phyloP scores from a whole-genome alignment of 1,140 invertebrate species.

The Pissodes strobi region DNA sequence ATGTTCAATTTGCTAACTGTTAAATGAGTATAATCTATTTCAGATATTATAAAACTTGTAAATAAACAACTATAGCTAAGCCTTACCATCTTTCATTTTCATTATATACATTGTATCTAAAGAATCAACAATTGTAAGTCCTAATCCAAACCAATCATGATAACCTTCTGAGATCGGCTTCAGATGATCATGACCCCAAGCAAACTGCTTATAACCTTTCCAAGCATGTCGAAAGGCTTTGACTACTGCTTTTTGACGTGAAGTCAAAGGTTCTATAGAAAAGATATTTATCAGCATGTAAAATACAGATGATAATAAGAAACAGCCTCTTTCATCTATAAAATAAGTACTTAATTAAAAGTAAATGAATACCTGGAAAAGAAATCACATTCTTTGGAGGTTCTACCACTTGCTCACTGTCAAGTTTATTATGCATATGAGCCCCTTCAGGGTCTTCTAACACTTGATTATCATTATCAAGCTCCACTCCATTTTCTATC shows the following conservation, averaged over 20 bases:
- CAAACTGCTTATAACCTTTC: constrained; percentile 86
- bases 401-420: constrained; percentile 41
- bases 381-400: constrained; percentile 35
- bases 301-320: no score
- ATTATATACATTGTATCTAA: constrained; percentile 93
- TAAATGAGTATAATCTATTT: no score
- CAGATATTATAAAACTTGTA: not conserved
- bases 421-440: constrained; percentile 38
- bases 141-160: constrained; percentile 90
- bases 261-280: constrained; percentile 74
- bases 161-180: constrained; percentile 81
- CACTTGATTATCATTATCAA: constrained; percentile 43
- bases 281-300: no score
- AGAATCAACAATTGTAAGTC: constrained; percentile 88
- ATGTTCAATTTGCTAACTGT: no score
- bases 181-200: constrained; percentile 94
- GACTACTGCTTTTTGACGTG: constrained; percentile 79
- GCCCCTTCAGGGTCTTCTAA: constrained; percentile 48
- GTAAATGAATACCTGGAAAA: constrained; percentile 32
- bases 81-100: constrained; percentile 81
- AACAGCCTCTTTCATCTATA: no score
- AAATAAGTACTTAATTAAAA: no score
- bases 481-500: constrained; percentile 16
- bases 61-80: not conserved
- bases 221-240: constrained; percentile 90